These are phyloP conservation scores for Drosophila ercepeae DNA, from an alignment of 1,140 invertebrate species.

Conservation along the genomic window DNA sequence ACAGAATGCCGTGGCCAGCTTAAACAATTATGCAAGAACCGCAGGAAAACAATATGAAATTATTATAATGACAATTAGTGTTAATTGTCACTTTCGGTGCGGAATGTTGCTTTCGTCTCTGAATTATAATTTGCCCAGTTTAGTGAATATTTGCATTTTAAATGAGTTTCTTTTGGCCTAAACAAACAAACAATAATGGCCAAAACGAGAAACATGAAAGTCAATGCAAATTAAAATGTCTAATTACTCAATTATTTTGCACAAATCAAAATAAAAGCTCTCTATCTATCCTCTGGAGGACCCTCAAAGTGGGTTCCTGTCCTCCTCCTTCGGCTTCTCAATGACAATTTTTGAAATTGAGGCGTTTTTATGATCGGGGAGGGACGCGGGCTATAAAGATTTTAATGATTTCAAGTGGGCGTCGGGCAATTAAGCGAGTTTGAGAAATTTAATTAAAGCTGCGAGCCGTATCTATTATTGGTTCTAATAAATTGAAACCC, in stretches of 20 bases:
- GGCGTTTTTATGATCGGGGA: slow-evolving; percentile 45
- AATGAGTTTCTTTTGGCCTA: slow-evolving; percentile 64
- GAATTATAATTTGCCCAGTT: slow-evolving; percentile 62
- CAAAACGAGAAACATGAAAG: slow-evolving; percentile 59
- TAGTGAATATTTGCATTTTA: slow-evolving; percentile 73
- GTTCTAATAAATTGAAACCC: slow-evolving; percentile 53
- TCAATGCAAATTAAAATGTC: slow-evolving; percentile 66
- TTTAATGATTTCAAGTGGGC: slow-evolving; percentile 62
- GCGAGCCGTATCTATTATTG: slow-evolving; percentile 27
- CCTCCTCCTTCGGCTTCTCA: too few relatives aligned
- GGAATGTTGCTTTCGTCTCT: slow-evolving; percentile 50
- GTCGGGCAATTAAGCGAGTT: slow-evolving; percentile 47
- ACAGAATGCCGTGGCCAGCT: slow-evolving; percentile 69
- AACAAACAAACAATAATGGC: slow-evolving; percentile 51
- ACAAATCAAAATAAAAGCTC: slow-evolving; percentile 58
- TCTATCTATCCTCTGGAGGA: too few relatives aligned
- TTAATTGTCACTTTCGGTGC: slow-evolving; percentile 77
- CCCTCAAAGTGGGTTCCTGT: too few relatives aligned
- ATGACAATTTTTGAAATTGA: slow-evolving; percentile 74
- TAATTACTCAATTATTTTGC: slow-evolving; percentile 79
- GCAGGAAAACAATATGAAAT: slow-evolving; percentile 71
- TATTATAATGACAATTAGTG: slow-evolving; percentile 82
- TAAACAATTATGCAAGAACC: slow-evolving; percentile 69
- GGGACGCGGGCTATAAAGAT: slow-evolving; percentile 42
- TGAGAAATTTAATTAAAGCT: slow-evolving; percentile 52